Conservation (phyloP, 2,113 vertebrate species). For the Thinocorus orbignyianus region DNA sequence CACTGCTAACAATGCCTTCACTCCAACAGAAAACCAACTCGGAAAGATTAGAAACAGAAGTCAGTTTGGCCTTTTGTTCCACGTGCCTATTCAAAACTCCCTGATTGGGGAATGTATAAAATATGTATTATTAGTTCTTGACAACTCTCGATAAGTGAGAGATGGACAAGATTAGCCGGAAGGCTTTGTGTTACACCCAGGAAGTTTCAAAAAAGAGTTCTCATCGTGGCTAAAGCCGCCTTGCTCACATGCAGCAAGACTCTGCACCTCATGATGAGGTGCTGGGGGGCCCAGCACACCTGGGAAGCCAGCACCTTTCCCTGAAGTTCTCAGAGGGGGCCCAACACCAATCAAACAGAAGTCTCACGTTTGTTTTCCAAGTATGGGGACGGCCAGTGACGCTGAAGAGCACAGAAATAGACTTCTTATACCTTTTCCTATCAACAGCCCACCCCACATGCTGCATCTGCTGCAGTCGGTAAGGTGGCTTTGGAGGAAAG, state of each 20-base stretch:
- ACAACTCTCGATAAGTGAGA: not conserved
- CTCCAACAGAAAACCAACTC: not conserved
- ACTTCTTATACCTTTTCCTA: not conserved
- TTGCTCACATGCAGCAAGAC: not conserved
- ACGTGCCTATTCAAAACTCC: constrained; percentile 12
- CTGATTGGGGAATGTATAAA: constrained; percentile 5
- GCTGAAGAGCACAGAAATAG: not conserved
- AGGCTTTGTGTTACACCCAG: not conserved
- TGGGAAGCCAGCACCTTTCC: not conserved
- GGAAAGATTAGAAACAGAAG: not conserved
- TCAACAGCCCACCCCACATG: rapidly evolving
- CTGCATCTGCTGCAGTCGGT: not conserved
- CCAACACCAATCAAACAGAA: not conserved
- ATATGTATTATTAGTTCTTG: not conserved
- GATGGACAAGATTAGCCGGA: constrained; percentile 44
- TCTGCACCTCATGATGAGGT: not conserved
- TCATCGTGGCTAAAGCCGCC: not conserved
- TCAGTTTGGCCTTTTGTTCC: constrained; percentile 33
- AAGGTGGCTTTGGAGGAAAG: not conserved
- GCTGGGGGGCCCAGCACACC: too few species aligned
- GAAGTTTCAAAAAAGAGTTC: not conserved
- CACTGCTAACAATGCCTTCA: constrained; percentile 2
- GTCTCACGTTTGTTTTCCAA: not conserved
- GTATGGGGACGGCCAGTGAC: not conserved
- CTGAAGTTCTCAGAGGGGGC: not conserved